Evolutionary conservation across 1,140 invertebrate species (phyloP).

Genomic region (Euborellia annulipes): DNA sequence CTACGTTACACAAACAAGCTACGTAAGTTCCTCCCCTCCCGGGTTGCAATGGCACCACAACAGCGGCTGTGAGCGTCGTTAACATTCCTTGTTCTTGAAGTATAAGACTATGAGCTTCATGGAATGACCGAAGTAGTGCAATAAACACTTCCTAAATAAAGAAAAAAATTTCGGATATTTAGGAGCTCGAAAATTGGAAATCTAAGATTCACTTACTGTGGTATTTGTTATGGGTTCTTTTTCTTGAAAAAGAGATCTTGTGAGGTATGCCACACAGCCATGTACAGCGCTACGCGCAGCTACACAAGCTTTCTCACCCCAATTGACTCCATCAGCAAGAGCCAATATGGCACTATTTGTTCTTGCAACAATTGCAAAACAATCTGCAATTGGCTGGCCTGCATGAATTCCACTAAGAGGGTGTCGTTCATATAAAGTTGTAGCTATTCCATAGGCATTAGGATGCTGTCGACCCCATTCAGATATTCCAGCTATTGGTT

Average conservation of each 20-base stretch:
- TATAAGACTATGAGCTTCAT: conserved; percentile 76
- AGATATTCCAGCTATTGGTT: conserved; percentile 40
- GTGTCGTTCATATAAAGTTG: conserved; percentile 65
- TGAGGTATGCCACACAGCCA: conserved; percentile 72
- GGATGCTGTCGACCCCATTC: conserved; percentile 51
- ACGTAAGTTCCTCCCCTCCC: conserved; percentile 38
- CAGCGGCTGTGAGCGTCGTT: conserved; percentile 70
- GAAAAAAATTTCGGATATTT: too few relatives aligned
- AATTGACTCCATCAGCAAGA: conserved; percentile 86
- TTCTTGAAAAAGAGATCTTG: conserved; percentile 39
- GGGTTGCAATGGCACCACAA: conserved; percentile 45
- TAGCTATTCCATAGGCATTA: conserved; percentile 45
- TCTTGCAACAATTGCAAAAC: conserved; percentile 67
- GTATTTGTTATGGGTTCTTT: conserved; percentile 33
- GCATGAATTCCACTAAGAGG: conserved; percentile 55
- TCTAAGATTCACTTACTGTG: conserved; percentile 21
- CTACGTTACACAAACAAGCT: conserved; percentile 82
- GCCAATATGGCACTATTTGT: conserved; percentile 66
- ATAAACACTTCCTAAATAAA: conserved; percentile 55
- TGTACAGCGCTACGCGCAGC: conserved; percentile 80
- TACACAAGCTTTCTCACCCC: conserved; percentile 76
- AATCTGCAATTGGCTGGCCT: conserved; percentile 81
- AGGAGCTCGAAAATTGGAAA: not conserved
- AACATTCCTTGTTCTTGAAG: conserved; percentile 71
- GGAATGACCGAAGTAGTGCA: conserved; percentile 63